phyloP scores from a whole-genome alignment of 2,888 invertebrate species.

The Drosophila pseudotalamancana region DNA sequence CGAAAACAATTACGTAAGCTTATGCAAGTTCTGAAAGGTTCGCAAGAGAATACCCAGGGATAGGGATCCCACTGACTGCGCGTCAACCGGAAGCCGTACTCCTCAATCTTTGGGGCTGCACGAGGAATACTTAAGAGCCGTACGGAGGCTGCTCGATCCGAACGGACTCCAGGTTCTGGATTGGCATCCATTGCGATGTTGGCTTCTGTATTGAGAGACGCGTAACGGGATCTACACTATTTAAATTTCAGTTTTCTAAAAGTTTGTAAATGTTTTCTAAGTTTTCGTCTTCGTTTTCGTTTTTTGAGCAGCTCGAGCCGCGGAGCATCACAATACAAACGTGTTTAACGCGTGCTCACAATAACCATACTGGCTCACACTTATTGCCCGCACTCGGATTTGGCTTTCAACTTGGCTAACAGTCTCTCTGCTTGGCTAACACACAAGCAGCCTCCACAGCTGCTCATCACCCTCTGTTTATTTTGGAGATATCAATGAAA shows the following conservation, averaged over 20 bases:
- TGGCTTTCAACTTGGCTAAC: not conserved
- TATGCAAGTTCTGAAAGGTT: too few species aligned
- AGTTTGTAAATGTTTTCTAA: too few species aligned
- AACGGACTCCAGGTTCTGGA: not conserved
- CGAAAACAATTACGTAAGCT: not conserved
- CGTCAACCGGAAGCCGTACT: constrained; percentile 90
- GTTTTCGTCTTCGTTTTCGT: too few species aligned
- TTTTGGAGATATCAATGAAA: constrained; percentile 32
- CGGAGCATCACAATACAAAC: constrained; percentile 24
- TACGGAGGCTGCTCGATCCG: constrained; percentile 64
- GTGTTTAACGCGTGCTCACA: constrained; percentile 58
- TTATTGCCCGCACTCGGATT: constrained; percentile 17
- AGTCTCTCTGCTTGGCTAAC: constrained; percentile 11
- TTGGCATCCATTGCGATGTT: not conserved
- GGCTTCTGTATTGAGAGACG: too few species aligned
- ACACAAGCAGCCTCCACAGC: constrained; percentile 37
- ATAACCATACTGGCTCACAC: constrained; percentile 55
- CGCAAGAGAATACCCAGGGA: constrained; percentile 87
- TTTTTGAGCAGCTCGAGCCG: constrained; percentile 38
- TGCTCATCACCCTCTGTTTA: constrained; percentile 16
- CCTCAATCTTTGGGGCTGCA: constrained; percentile 85
- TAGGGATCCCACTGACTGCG: constrained; percentile 92
- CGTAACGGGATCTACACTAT: too few species aligned
- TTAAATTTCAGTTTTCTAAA: too few species aligned
- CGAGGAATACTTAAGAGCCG: constrained; percentile 86